phyloP scores from a whole-genome alignment of 2,888 invertebrate species.

The Suillia variegata region DNA sequence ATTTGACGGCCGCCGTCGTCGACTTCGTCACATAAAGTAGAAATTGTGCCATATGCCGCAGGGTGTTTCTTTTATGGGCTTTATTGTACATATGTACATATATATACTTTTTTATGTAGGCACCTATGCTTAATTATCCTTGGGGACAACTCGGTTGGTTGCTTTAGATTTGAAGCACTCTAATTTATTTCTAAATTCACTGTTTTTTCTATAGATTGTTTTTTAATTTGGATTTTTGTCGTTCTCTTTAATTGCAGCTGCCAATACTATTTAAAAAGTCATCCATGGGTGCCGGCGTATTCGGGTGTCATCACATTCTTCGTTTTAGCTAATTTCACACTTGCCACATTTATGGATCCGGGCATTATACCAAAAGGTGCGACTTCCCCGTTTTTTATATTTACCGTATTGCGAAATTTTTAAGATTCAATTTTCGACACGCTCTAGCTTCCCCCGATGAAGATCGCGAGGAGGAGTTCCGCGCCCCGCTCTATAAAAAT shows the following conservation, averaged over 20 bases:
- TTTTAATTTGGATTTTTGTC: no score
- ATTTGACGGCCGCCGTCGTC: slow-evolving; percentile 18
- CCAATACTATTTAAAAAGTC: slow-evolving; percentile 79
- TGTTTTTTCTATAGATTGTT: slow-evolving; percentile 1
- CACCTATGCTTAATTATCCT: no score
- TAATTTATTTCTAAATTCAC: neutral
- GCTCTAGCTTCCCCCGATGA: slow-evolving; percentile 88
- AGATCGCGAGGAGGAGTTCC: slow-evolving; percentile 95
- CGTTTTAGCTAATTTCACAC: slow-evolving; percentile 96
- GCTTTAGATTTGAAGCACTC: no score
- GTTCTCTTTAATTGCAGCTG: slow-evolving; percentile 71
- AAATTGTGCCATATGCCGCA: no score
- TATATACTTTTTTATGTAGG: no score
- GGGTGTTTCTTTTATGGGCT: no score
- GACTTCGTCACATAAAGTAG: neutral
- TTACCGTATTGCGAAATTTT: neutral
- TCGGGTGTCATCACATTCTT: slow-evolving; percentile 96
- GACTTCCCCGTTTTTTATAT: slow-evolving; percentile 15
- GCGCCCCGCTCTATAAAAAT: slow-evolving; percentile 94
- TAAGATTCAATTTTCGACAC: slow-evolving; percentile 2
- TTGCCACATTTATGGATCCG: slow-evolving; percentile 99
- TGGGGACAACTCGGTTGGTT: no score
- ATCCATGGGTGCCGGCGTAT: slow-evolving; percentile 90
- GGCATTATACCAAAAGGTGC: slow-evolving; percentile 97
- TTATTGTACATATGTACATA: no score